Evolutionary conservation across 2,888 invertebrate species (phyloP).

Genomic region (Tinea semifulvella): DNA sequence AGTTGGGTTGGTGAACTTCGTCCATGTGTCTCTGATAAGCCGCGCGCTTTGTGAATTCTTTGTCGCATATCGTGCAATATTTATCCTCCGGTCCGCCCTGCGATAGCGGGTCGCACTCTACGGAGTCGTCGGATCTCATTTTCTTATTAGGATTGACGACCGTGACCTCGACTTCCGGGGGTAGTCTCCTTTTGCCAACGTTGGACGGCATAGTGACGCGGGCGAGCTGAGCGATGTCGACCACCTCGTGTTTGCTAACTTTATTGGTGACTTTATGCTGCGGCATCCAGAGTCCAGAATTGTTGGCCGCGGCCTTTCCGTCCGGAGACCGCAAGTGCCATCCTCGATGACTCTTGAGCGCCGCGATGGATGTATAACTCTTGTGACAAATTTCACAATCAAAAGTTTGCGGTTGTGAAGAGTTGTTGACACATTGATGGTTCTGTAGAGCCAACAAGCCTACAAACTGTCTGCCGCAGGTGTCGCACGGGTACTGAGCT

Average conservation of each 20-base stretch:
- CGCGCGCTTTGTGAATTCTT: conserved; percentile 69
- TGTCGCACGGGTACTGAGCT: conserved; percentile 62
- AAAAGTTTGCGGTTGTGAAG: conserved; percentile 50
- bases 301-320: conserved; percentile 61
- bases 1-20: conserved; percentile 61
- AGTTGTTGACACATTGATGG: conserved; percentile 61
- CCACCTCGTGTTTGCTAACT: conserved; percentile 58
- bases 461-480: conserved; percentile 65
- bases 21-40: conserved; percentile 69
- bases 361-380: conserved; percentile 71
- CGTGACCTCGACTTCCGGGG: conserved; percentile 61
- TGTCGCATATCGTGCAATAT: conserved; percentile 68
- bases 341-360: conserved; percentile 72
- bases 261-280: conserved; percentile 62
- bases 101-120: conserved; percentile 52
- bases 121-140: conserved; percentile 51
- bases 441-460: conserved; percentile 60
- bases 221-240: conserved; percentile 40
- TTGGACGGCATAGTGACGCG: conserved; percentile 25
- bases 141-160: conserved; percentile 61
- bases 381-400: conserved; percentile 73
- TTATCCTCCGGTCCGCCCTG: conserved; percentile 52
- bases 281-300: conserved; percentile 62
- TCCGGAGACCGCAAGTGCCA: conserved; percentile 71
- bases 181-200: conserved; percentile 46